Evolutionary conservation across 1,140 invertebrate genomes (phyloP), one percentile per base, ranked within the genome.

Genomic region (Scaptomyza hsui): DNA sequence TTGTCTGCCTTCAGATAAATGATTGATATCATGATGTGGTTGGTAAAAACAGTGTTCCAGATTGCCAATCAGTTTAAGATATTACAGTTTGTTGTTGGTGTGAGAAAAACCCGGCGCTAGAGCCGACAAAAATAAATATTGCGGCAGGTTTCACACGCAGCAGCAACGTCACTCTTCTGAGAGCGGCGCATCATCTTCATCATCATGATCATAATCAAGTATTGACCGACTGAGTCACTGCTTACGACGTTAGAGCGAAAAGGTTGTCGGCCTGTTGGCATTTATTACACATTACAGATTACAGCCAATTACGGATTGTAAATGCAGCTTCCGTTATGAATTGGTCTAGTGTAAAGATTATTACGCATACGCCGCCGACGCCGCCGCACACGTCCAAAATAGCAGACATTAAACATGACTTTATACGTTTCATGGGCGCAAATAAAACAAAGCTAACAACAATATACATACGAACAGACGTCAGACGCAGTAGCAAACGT

Each of bases 301-400:
- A 52, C 32, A 52, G n/a, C 7, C 49, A 29, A 61, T 72, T 81
- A 80, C 60, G 57, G 47, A 4, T 29, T 57, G 12, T 37, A 51
- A n/a, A n/a, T n/a, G 16, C 49, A 52, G 53, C 57, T 78, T 78
- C 68, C 75, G 75, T 59, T 51, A 39, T 29, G 56, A 32, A 3
- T 70, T 47, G 59, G 44, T 39, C 5, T n/a, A 65, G 39, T 52
- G 37, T 4, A 21, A 56, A 53, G 21, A 64, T 61, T 57, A 72
- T 77, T 81, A 77, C 78, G 78, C 73, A 80, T 81, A 80, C 72
- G 75, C 48, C 47, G 39, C 18, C 37, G 16, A 80, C 72, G 75
- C 48, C 47, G 39, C n/a, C 37, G 24, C 59, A 44, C 15, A 44
- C 26, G 65, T 75, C 60, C 44, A n/a, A 68, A 68, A 80, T 37